These are phyloP conservation scores for Motacilla tschutschensis DNA, from an alignment of 2,113 vertebrate species.

Conservation along the genomic window DNA sequence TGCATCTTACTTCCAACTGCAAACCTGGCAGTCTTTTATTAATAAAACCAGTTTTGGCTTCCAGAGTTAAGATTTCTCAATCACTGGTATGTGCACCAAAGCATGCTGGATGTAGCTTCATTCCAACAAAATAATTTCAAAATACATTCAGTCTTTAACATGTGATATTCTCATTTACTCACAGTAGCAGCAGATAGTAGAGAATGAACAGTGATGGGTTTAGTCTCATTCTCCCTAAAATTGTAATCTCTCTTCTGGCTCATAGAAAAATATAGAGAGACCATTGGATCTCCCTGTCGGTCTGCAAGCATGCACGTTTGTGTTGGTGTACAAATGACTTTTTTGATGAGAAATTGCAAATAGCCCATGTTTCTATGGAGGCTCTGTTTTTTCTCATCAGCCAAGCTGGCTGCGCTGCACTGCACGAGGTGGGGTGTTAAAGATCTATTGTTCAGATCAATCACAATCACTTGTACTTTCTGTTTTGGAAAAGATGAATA, in stretches of 20 bases:
- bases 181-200: neutral
- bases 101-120: neutral
- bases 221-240: neutral
- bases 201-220: neutral
- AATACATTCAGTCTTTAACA: neutral
- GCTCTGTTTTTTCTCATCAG: neutral
- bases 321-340: constrained; percentile 23
- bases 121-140: neutral
- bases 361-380: neutral
- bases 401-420: neutral
- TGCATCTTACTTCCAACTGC: neutral
- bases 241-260: neutral
- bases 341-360: constrained; percentile 16
- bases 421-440: neutral
- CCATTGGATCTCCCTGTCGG: neutral
- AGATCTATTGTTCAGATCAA: neutral
- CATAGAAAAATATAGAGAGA: neutral
- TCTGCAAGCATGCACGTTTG: neutral
- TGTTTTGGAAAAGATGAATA: neutral
- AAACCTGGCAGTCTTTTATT: neutral
- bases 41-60: neutral
- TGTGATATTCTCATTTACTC: neutral
- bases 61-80: neutral
- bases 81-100: neutral
- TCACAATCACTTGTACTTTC: constrained; percentile 5